Conservation (phyloP, 2,888 invertebrate species). For the Sturmia bella region DNA sequence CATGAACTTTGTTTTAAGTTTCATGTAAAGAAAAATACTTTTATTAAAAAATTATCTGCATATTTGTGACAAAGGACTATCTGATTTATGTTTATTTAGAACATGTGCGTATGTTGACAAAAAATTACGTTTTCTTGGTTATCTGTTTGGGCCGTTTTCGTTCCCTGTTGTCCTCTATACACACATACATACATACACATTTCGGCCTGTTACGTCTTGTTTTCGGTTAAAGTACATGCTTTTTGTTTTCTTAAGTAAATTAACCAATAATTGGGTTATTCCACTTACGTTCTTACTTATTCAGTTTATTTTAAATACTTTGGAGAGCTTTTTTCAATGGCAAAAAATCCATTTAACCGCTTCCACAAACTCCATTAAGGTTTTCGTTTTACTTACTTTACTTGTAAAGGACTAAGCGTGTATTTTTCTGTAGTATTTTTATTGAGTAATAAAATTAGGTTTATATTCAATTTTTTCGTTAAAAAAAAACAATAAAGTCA, state of each 20-base stretch:
- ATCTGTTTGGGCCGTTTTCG: too few relatives aligned
- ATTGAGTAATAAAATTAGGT: constrained; percentile 66
- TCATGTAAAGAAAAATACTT: too few relatives aligned
- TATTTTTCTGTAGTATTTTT: constrained; percentile 36
- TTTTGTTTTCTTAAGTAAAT: constrained; percentile 57
- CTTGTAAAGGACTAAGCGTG: background rate
- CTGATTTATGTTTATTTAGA: too few relatives aligned
- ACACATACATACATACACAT: background rate
- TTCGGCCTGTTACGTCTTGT: background rate
- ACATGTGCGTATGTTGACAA: too few relatives aligned
- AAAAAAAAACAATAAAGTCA: constrained; percentile 49
- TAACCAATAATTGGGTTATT: constrained; percentile 68
- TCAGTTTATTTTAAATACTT: constrained; percentile 48
- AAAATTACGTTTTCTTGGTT: too few relatives aligned
- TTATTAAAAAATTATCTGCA: too few relatives aligned
- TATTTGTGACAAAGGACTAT: too few relatives aligned
- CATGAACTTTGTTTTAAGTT: too few relatives aligned
- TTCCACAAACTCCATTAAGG: constrained; percentile 64
- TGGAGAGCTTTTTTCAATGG: constrained; percentile 27
- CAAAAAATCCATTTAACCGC: constrained; percentile 64
- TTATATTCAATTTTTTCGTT: constrained; percentile 55
- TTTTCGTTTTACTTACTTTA: constrained; percentile 40
- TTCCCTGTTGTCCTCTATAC: background rate
- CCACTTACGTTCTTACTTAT: constrained; percentile 54
- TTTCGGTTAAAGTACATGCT: constrained; percentile 22